These are phyloP conservation scores for Bucorvus abyssinicus DNA, from an alignment of 2,797 vertebrate genomes.

Conservation along the genomic window DNA sequence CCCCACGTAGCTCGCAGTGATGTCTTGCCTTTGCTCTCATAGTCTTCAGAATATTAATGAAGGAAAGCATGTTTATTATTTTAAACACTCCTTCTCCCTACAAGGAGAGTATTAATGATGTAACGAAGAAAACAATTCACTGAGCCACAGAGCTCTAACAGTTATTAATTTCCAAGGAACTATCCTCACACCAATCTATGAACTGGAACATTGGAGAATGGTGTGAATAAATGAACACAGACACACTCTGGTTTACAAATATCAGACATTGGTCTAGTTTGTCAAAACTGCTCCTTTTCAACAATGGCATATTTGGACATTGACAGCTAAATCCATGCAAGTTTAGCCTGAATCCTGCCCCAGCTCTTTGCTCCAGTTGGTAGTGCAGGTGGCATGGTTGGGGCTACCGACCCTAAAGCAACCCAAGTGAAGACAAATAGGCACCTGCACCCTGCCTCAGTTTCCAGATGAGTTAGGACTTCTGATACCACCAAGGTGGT, in stretches of 20 bases:
- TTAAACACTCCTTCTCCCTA: constrained; percentile 14
- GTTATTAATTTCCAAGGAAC: constrained; percentile 47
- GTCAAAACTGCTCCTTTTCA: not conserved
- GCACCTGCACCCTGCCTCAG: not conserved
- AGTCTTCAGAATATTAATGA: constrained; percentile 40
- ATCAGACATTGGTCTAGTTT: not conserved
- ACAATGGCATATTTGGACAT: not conserved
- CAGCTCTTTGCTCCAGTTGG: not conserved
- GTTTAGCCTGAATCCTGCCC: not conserved
- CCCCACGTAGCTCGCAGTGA: not conserved
- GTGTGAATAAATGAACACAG: constrained; percentile 20
- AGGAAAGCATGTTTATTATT: constrained; percentile 41
- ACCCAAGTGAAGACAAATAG: not conserved
- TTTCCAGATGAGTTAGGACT: not conserved
- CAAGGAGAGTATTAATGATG: constrained; percentile 55
- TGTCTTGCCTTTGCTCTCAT: not conserved
- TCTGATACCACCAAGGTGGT: not conserved
- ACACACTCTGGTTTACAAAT: constrained; percentile 13
- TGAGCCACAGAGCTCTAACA: constrained; percentile 42
- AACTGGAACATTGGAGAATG: not conserved
- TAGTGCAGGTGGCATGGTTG: not conserved
- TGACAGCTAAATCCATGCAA: not conserved
- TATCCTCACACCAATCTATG: constrained; percentile 32
- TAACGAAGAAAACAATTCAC: constrained; percentile 59
- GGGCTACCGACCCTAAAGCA: not conserved